phyloP scores from a whole-genome alignment of 1,140 invertebrate genomes.

The Globodera ellingtonae region DNA sequence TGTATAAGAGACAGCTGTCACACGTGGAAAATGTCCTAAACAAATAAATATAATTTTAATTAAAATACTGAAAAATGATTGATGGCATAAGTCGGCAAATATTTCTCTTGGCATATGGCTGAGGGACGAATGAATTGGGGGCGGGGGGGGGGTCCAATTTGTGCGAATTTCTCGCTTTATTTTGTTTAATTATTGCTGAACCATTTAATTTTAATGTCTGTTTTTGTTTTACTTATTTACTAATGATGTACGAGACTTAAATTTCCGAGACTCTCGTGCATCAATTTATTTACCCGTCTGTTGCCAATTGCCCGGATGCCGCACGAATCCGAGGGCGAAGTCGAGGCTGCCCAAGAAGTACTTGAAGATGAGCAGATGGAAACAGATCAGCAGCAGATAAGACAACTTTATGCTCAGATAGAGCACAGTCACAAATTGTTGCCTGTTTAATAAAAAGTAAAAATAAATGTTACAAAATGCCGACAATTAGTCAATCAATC shows the following conservation, averaged over 20 bases:
- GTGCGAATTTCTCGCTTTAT: no score
- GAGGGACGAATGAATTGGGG: no score
- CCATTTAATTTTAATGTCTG: no score
- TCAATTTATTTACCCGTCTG: slow-evolving; percentile 19
- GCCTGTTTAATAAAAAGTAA: slow-evolving; percentile 31
- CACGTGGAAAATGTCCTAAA: slow-evolving; percentile 51
- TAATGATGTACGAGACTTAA: no score
- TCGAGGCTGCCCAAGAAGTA: slow-evolving; percentile 49
- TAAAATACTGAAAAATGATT: no score
- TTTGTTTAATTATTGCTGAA: no score
- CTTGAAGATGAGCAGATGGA: slow-evolving; percentile 51
- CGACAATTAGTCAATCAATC: neutral
- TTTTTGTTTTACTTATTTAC: no score
- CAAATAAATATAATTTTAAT: neutral
- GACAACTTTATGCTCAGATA: slow-evolving; percentile 56
- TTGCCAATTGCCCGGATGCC: slow-evolving; percentile 47
- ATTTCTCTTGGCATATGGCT: no score
- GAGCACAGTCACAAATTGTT: slow-evolving; percentile 48
- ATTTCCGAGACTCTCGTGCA: no score
- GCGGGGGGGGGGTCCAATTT: no score
- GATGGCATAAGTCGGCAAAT: no score
- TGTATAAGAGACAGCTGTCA: no score
- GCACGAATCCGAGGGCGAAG: slow-evolving; percentile 49
- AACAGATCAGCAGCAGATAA: slow-evolving; percentile 50
- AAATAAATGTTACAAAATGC: neutral